Percentiles rank a stretch among this genome's conserved stretches.
Conservation (phyloP, 1,140 invertebrate species). For the Hylyphantes graminicola region DNA sequence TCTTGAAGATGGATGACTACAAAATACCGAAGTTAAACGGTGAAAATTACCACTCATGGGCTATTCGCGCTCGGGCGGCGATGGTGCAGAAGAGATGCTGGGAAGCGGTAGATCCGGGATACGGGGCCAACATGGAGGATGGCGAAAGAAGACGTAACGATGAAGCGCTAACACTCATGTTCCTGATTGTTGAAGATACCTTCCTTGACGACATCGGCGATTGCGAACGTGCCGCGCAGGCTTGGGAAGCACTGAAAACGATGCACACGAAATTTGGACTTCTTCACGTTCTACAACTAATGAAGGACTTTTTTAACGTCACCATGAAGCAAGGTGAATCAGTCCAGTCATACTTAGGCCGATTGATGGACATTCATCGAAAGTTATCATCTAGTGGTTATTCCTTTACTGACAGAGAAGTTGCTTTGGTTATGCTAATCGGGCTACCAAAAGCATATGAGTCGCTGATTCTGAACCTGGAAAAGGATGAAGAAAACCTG, state of each 20-base stretch:
- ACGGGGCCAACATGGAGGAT: background rate
- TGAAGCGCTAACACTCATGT: constrained; percentile 12
- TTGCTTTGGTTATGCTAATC: constrained; percentile 21
- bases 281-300: constrained; percentile 7
- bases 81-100: constrained; percentile 7
- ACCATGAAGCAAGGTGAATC: too few relatives aligned
- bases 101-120: constrained; percentile 11
- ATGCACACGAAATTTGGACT: too few relatives aligned
- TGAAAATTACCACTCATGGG: constrained; percentile 34
- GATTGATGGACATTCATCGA: background rate
- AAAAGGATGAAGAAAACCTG: constrained; percentile 12
- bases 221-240: constrained; percentile 4
- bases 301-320: constrained; percentile 7
- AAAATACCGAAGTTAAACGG: constrained; percentile 28
- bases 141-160: background rate
- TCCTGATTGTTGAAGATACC: background rate
- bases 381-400: constrained; percentile 26
- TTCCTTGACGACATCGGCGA: too few relatives aligned
- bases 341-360: too few relatives aligned
- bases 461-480: constrained; percentile 12
- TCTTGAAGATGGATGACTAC: constrained; percentile 5
- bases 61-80: constrained; percentile 1
- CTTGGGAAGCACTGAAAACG: background rate
- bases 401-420: constrained; percentile 27
- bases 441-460: constrained; percentile 17